Base-by-base conservation (phyloP, 2,797 vertebrate species). In the Lophius americanus region DNA sequence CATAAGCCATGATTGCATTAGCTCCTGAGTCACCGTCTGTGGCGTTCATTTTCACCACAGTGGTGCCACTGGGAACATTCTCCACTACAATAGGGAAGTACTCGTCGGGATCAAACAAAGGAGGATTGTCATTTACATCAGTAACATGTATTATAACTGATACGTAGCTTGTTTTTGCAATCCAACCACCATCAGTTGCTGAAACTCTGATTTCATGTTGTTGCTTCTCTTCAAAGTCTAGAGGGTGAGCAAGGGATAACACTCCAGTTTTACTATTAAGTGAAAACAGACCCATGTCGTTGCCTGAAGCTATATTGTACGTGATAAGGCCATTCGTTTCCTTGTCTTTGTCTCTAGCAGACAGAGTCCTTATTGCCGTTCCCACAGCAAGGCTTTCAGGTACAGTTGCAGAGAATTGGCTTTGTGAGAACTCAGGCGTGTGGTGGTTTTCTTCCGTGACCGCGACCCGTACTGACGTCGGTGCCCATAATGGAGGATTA, bases 381-480 rank as follows among this genome's bases (percentile, higher is more conserved):
- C 98, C 97, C 0, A 97, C 80, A n/a, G 91, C 88, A n/a, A 97
- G 94, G 76, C 96, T 97, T 89, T 99, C 98, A 0, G 94, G 94
- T 66, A 98, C 74, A 1, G 95, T 96, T 10, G 95, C 85, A 0
- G 93, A 96, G 81, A 98, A 91, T 65, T 93, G 95, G 88, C 89
- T 96, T 86, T 98, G 97, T n/a, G 97, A 97, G 91, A 99, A 99
- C 81, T 98, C 96, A 0, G 98, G 98, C 0, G 96, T 97, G 64
- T 99, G 95, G 82, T 97, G 95, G 81, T 99, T 99, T 84, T 99
- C 98, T 76, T 99, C 98, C 0, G 98, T 99, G 42, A 99, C 95
- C 0, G 94, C 92, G 56, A 99, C 93, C 42, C 92, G 94, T 62
- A 98, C 92, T 0, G 90, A 82, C 0, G 92, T 92, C 53, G 91